Evolutionary conservation across 92 coral and sea anemone species (phyloP).

Genomic region (Galaxea fascicularis): DNA sequence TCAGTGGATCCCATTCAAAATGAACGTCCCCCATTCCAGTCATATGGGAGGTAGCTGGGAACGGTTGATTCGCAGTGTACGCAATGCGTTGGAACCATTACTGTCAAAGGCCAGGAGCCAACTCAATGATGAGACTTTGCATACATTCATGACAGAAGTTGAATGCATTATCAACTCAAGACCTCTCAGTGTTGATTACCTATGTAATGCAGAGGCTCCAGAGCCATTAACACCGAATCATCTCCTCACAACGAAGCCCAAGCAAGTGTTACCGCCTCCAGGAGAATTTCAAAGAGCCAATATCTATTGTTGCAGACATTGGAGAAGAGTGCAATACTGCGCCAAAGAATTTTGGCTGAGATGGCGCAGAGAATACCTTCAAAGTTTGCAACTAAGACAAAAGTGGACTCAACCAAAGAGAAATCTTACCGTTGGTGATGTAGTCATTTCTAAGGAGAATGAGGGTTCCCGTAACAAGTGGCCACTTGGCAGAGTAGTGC

Average conservation of each 20-base stretch:
- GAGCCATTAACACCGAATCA: conserved; percentile 49
- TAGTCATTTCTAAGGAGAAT: conserved; percentile 51
- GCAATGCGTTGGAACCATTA: conserved; percentile 45
- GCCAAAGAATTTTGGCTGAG: conserved; percentile 4
- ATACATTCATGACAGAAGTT: conserved; percentile 67
- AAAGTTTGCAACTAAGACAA: conserved; percentile 31
- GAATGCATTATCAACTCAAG: conserved; percentile 60
- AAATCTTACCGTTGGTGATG: conserved; percentile 40
- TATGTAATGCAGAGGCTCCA: conserved; percentile 41
- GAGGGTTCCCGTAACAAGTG: conserved; percentile 42
- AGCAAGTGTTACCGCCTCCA: conserved; percentile 13
- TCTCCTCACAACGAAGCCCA: conserved; percentile 11
- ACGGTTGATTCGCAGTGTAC: conserved; percentile 48
- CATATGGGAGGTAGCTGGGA: conserved; percentile 62
- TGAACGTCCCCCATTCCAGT: conserved; percentile 44
- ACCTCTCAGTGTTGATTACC: conserved; percentile 43
- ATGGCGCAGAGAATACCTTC: conserved; percentile 31
- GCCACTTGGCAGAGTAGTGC: conserved; percentile 39
- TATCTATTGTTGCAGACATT: not conserved
- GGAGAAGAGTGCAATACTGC: conserved; percentile 2
- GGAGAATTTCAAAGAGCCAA: conserved; percentile 5
- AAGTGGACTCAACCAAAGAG: conserved; percentile 50
- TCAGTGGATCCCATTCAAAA: conserved; percentile 33
- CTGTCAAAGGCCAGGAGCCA: conserved; percentile 41
- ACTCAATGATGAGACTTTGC: conserved; percentile 60